Evolutionary conservation across 2,797 vertebrate genomes (phyloP), one percentile per base, ranked within the genome.

Genomic region (Zalophus californianus): DNA sequence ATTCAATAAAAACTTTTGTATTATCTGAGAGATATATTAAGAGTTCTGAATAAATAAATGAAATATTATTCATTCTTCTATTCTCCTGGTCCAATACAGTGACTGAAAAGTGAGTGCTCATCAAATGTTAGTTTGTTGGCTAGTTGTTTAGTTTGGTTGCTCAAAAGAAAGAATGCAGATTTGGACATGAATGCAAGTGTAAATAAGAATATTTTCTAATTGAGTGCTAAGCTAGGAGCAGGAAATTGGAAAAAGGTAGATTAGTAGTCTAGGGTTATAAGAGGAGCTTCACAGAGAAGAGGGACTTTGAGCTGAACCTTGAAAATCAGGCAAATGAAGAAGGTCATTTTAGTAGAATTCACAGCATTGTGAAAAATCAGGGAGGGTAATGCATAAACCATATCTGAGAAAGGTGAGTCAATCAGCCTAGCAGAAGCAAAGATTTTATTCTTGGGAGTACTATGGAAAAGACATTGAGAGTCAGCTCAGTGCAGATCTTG

Each of bases 21-120:
- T 75, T 92, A 62, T 35, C 73, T 95, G 29, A 90, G 41, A 68
- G 9, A 41, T 75, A 2, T 50, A 56, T 62, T 84, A 77, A 86
- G 25, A 89, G 3, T 90, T 48, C 13, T 84, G 68, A 92, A 29
- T 50, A 90, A 86, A 92, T 95, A 75, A 87, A 94, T 86, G 13
- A 91, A 86, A 77, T 7, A 73, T 66, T 62, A 68, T 35, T 91
- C 13, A n/a, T 70, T 77, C 20, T 91, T 86, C 23, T 68, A 66
- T 86, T 64, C 11, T 8, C 5, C 48, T 25, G 15, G 48, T 14
- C 12, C 32, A 88, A 10, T 7, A 27, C n/a, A 75, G 7, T 66
- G 68, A 86, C 8, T 88, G 77, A 80, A 21, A 96, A 62, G 35
- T 86, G 1, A 41, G 11, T 77, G 14, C 10, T 80, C 29, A 80